Evolutionary conservation across 2,888 invertebrate species (phyloP).

Genomic region (Heliconius erato): DNA sequence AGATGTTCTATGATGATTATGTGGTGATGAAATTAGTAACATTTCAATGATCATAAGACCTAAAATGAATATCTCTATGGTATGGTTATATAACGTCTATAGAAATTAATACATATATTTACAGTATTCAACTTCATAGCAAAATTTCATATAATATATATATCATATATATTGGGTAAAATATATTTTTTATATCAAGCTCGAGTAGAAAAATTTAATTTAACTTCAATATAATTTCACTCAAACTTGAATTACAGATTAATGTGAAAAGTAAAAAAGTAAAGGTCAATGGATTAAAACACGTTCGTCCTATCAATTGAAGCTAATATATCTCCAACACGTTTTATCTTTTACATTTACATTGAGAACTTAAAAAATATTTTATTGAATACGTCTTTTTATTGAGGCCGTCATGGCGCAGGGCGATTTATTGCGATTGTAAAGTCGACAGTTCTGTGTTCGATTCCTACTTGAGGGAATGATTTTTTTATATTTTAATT

Average conservation of each 20-base stretch:
- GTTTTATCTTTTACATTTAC: slow-evolving; percentile 27
- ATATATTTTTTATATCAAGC: not conserved
- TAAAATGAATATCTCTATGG: not conserved
- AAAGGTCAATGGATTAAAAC: slow-evolving; percentile 13
- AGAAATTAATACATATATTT: not conserved
- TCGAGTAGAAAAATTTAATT: not conserved
- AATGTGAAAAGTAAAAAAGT: not conserved
- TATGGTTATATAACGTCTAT: not conserved
- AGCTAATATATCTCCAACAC: slow-evolving; percentile 19
- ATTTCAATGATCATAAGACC: not conserved
- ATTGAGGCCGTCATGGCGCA: too few species aligned
- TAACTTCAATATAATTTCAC: not conserved
- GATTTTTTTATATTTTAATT: too few species aligned
- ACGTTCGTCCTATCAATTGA: slow-evolving; percentile 31
- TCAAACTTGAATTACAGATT: not conserved
- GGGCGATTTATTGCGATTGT: too few species aligned
- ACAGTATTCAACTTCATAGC: too few species aligned
- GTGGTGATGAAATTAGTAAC: not conserved
- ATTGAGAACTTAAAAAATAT: slow-evolving; percentile 15
- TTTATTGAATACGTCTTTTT: slow-evolving; percentile 1
- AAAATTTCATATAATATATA: too few species aligned
- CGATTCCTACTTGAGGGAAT: too few species aligned
- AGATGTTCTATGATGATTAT: not conserved
- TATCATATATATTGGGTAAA: not conserved
- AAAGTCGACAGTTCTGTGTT: too few species aligned